These are phyloP conservation scores for Ispidina picta DNA, from an alignment of 2,797 vertebrate genomes.

Conservation along the genomic window DNA sequence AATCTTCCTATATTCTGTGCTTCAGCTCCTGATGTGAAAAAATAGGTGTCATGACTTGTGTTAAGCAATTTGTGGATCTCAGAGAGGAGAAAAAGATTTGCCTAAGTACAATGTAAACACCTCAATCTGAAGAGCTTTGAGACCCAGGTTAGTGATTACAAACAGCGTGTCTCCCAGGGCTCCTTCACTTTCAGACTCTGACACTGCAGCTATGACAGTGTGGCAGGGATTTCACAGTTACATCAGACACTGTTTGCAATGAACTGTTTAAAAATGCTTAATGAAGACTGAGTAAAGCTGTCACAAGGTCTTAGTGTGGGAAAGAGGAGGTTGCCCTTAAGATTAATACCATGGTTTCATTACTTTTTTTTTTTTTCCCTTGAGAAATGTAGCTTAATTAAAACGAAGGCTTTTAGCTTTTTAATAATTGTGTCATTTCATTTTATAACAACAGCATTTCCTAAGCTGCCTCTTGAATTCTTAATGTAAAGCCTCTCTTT, in stretches of 20 bases:
- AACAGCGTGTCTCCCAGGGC: neutral
- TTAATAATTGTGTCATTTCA: neutral
- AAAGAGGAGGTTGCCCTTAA: neutral
- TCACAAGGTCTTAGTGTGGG: neutral
- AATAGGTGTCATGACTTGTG: neutral
- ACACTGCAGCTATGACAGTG: neutral
- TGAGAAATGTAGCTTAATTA: neutral
- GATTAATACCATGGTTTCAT: neutral
- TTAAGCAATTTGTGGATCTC: conserved; percentile 3
- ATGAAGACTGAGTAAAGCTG: conserved; percentile 20
- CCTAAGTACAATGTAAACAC: conserved; percentile 19
- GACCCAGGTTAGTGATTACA: neutral
- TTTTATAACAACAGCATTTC: neutral
- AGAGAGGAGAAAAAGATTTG: neutral
- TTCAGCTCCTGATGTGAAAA: neutral
- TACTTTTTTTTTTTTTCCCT: neutral
- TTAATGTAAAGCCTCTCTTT: neutral
- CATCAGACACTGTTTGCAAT: neutral
- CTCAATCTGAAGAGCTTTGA: neutral
- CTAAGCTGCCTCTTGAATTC: neutral
- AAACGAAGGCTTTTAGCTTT: neutral
- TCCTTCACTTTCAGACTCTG: neutral
- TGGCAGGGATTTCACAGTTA: neutral
- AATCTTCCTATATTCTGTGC: neutral
- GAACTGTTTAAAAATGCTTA: conserved; percentile 12